Evolutionary conservation across 2,888 invertebrate species (phyloP), one percentile per base, ranked within the genome.

Genomic region (Tigriopus californicus): DNA sequence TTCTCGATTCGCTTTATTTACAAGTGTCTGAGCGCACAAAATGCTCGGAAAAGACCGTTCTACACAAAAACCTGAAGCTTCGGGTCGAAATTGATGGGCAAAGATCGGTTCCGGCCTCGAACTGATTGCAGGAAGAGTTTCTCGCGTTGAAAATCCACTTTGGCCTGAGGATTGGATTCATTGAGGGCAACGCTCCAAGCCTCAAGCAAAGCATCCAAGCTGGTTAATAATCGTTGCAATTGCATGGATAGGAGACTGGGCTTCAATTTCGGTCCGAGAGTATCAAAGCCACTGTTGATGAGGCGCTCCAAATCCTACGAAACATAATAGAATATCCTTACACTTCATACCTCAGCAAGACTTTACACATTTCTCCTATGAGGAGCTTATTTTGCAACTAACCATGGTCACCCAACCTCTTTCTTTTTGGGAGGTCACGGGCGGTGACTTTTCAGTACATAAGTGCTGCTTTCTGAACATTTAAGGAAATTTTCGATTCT

Each of bases 41-140:
- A 33, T n/a, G n/a, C n/a, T n/a, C n/a, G n/a, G n/a, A 33, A 33
- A 33, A 33, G 33, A n/a, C n/a, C n/a, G n/a, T n/a, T 33, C 8
- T 33, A 33, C 33, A 33, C 33, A 33, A 33, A 33, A 33, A 33
- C 33, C 33, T 33, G 33, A 8, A 33, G 33, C 33, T 33, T 33
- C 4, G 33, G 33, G 8, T 33, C 33, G 8, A 33, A 33, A 33
- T 33, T 33, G 33, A 33, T 33, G 33, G 33, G 33, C 33, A 33
- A 33, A 8, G 33, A 33, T 33, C 33, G 33, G 33, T 33, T 33
- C 8, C 33, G 33, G 8, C 33, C 33, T 33, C 52, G 24, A 18
- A 52, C 52, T 33, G 52, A 40, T 40, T 52, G 52, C 10, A 52
- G 24, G 24, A 52, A 52, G 13, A 40, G 13, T 25, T 52, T 52